Evolutionary conservation across 2,888 invertebrate genomes (phyloP), one percentile per base, ranked within the genome.

Genomic region (Glyphotaelius pellucidus): DNA sequence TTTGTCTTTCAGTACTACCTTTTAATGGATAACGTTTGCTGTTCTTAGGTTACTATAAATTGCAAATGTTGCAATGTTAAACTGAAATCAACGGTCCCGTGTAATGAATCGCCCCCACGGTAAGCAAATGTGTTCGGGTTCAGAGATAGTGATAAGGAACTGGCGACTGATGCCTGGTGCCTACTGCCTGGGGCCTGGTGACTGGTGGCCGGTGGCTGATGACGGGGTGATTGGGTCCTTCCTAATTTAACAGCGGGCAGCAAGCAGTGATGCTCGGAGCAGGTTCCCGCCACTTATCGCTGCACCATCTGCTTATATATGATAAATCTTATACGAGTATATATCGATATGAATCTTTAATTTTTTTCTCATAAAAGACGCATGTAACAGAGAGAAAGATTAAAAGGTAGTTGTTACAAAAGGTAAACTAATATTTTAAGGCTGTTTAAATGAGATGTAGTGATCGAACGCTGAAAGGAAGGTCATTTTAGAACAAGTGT

Each of bases 281-380:
- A 31, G 31, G 32, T 83, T 83, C 81, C 83, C 35, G 83, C 25
- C 83, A 32, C 83, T 83, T 38, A 83, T 9, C 35, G 32, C 83
- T 83, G 83, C 83, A 83, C 35, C 38, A 83, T 83, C 83, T 83
- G 35, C 83, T n/a, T n/a, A n/a, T n/a, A n/a, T n/a, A n/a, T n/a
- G n/a, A n/a, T n/a, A n/a, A n/a, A n/a, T n/a, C n/a, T n/a, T n/a
- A n/a, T n/a, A n/a, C n/a, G n/a, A n/a, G n/a, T n/a, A n/a, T n/a
- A n/a, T n/a, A n/a, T n/a, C n/a, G n/a, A n/a, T n/a, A n/a, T n/a
- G n/a, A n/a, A n/a, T n/a, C n/a, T n/a, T n/a, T 9, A 15, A 3
- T 52, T 52, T 15, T 52, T 15, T 15, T 52, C 52, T 52, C 15
- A 67, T 67, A 25, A 67, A 67, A 19, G 9, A 67, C n/a, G 25